Conservation (phyloP, 2,113 vertebrate species). For the Epinephelus fuscoguttatus region DNA sequence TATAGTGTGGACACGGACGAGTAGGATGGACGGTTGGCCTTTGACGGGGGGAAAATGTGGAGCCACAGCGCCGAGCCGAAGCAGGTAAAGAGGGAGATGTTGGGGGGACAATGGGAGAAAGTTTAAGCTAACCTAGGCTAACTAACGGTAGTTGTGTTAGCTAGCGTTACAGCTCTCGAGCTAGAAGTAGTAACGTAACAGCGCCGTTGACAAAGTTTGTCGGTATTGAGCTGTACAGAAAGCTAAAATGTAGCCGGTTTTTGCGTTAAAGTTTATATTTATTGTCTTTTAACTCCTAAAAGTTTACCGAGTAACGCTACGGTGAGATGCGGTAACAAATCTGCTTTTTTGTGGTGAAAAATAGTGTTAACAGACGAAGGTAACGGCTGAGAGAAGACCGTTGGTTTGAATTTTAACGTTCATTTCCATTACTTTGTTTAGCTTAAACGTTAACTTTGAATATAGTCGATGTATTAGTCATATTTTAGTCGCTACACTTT, state of each 20-base stretch:
- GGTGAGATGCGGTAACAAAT: neutral
- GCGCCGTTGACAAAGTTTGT: no score
- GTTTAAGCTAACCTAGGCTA: conserved; percentile 71
- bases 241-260: neutral
- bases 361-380: neutral
- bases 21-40: conserved; percentile 46
- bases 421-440: neutral
- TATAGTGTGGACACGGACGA: neutral
- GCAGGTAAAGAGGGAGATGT: conserved; percentile 62
- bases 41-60: conserved; percentile 32
- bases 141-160: conserved; percentile 50
- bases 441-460: neutral
- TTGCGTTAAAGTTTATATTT: neutral
- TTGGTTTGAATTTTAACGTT: neutral
- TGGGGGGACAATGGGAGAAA: conserved; percentile 73
- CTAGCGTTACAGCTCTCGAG: conserved; percentile 3
- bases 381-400: neutral
- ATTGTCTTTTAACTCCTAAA: neutral
- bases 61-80: conserved; percentile 35
- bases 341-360: neutral
- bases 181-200: neutral
- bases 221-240: no score
- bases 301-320: neutral
- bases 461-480: neutral
- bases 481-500: neutral